Percentiles rank a stretch among this genome's conserved stretches.
Conservation (phyloP, 2,888 invertebrate species). For the Scelioninae gen. 1 region DNA sequence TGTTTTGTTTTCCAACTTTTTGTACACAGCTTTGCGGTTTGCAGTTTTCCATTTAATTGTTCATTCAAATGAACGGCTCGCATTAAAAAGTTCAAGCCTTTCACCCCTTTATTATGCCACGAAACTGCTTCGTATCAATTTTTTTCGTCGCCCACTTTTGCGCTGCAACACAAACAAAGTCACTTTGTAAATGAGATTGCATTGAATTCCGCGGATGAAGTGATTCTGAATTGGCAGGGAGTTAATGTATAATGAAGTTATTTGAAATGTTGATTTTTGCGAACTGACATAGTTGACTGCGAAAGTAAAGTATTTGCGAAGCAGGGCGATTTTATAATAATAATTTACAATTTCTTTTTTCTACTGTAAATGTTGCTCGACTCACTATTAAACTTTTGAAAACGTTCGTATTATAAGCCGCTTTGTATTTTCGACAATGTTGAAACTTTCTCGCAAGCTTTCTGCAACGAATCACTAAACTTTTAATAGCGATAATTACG, state of each 20-base stretch:
- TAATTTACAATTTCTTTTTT: conserved; percentile 50
- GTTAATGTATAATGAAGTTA: conserved; percentile 42
- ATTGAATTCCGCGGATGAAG: conserved; percentile 28
- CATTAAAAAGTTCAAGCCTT: conserved; percentile 33
- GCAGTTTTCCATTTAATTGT: conserved; percentile 37
- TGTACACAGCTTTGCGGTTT: background rate
- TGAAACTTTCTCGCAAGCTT: conserved; percentile 56
- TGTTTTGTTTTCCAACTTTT: background rate
- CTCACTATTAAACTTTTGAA: conserved; percentile 56
- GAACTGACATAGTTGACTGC: conserved; percentile 25
- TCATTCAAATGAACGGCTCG: conserved; percentile 30
- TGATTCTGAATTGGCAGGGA: conserved; percentile 30
- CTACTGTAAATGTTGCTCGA: conserved; percentile 40
- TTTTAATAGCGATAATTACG: conserved; percentile 61
- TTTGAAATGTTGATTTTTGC: conserved; percentile 41
- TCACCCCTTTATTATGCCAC: conserved; percentile 6
- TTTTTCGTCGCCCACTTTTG: conserved; percentile 20
- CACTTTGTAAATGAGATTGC: conserved; percentile 32
- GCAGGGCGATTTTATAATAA: conserved; percentile 35
- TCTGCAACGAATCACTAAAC: conserved; percentile 53
- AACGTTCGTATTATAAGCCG: conserved; percentile 49
- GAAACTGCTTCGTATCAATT: conserved; percentile 8
- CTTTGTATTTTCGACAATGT: conserved; percentile 65
- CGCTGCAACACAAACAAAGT: conserved; percentile 24
- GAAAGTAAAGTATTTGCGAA: conserved; percentile 38